Conservation (phyloP, 1,140 invertebrate species). For the Drosophila sproati region DNA sequence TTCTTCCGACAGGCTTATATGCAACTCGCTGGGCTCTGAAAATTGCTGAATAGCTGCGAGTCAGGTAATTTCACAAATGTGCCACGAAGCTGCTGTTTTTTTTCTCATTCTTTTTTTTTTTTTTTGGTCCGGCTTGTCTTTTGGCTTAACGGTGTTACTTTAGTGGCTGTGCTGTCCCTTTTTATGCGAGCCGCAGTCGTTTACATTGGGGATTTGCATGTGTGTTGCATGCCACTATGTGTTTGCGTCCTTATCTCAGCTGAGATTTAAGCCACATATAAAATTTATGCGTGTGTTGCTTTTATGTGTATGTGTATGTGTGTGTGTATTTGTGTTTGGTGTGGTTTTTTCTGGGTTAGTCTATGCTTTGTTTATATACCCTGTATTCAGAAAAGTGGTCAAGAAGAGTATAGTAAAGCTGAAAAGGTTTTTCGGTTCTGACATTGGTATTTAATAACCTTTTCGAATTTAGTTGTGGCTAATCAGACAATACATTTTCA, state of each 20-base stretch:
- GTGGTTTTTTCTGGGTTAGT: slow-evolving; percentile 33
- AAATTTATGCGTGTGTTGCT: slow-evolving; percentile 77
- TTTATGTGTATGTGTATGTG: slow-evolving; percentile 44
- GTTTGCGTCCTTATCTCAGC: slow-evolving; percentile 55
- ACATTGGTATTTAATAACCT: no score
- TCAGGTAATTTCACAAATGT: slow-evolving; percentile 79
- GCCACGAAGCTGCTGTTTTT: slow-evolving; percentile 15
- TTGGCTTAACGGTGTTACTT: slow-evolving; percentile 64
- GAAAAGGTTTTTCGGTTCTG: no score
- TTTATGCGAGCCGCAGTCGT: slow-evolving; percentile 67
- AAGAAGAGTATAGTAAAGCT: slow-evolving; percentile 1
- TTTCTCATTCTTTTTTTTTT: slow-evolving; percentile 14
- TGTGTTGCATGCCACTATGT: slow-evolving; percentile 55
- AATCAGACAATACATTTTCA: no score
- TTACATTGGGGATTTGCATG: slow-evolving; percentile 82
- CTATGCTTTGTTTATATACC: slow-evolving; percentile 49
- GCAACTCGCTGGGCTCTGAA: slow-evolving; percentile 34
- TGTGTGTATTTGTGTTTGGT: slow-evolving; percentile 6
- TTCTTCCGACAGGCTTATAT: slow-evolving; percentile 19
- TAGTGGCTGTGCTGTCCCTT: slow-evolving; percentile 63
- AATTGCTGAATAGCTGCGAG: slow-evolving; percentile 48
- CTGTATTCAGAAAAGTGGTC: slow-evolving; percentile 20
- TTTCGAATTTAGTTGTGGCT: no score
- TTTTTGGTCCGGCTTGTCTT: slow-evolving; percentile 60
- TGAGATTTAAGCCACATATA: slow-evolving; percentile 79